Evolutionary conservation across 2,888 invertebrate species (phyloP), one percentile per base, ranked within the genome.

Genomic region (Perizoma affinitatum): DNA sequence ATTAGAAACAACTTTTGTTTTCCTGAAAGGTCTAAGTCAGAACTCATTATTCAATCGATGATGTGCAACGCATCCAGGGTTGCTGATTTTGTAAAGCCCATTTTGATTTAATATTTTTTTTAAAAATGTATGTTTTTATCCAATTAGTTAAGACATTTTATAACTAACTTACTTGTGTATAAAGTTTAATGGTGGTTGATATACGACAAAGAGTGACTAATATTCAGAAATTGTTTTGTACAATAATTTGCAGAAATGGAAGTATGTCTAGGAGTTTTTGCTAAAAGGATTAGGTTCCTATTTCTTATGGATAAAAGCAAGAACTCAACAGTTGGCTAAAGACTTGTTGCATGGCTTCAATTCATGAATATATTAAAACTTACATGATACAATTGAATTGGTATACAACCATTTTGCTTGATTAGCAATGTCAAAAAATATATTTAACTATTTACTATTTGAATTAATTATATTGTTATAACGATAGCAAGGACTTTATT

Each of bases 271-370:
- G 34, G 50, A 50, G 33, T 34, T 34, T 54, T 46, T 50, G 22
- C 6, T 40, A 33, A 58, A 42, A 52, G 36, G 36, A 9, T 43
- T 7, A 34, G 1, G 38, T 38, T 0, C 7, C 7, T 38, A 45
- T 35, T 11, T n/a, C n/a, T 45, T 49, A 45, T 8, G 6, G 6
- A 45, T 33, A 34, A 33, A 52, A 53, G n/a, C 33, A 34, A 46
- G 70, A 75, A 83, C 78, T 90, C 91, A 90, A 90, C 90, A 90
- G 91, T 87, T 91, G 90, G 83, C 79, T 65, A 71, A 81, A 71
- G 72, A 91, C 91, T 90, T 91, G 91, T 91, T 91, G 91, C 91
- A 80, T 80, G 82, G 76, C 71, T 78, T 71, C 73, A 70, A 72
- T 72, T 66, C 72, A 78, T 81, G 81, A 86, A 84, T 85, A 83